phyloP scores from a whole-genome alignment of 2,113 vertebrate species.

The Panthera tigris region DNA sequence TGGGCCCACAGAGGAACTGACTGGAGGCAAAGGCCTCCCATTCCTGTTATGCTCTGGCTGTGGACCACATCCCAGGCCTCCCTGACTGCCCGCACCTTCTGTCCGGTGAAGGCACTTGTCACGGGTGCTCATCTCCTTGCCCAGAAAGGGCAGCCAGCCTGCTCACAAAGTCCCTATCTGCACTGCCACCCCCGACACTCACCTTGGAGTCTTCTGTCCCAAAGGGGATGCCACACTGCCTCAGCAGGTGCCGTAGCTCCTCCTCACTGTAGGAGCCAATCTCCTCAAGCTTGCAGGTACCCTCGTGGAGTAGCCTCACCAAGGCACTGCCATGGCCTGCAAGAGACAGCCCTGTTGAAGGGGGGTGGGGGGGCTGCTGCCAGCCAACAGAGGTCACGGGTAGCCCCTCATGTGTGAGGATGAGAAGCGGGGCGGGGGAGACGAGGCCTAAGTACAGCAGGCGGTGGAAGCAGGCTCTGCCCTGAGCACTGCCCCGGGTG shows the following conservation, averaged over 20 bases:
- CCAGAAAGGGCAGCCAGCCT: background rate
- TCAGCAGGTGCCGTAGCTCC: conserved; percentile 89
- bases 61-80: background rate
- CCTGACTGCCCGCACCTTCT: background rate
- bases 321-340: conserved; percentile 91
- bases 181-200: background rate
- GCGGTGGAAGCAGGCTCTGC: background rate
- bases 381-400: background rate
- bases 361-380: background rate
- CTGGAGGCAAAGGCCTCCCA: background rate
- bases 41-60: background rate
- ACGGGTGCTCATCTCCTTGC: too few species aligned
- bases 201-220: conserved; percentile 88
- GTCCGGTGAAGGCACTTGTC: background rate
- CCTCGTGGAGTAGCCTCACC: conserved; percentile 93
- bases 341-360: conserved; percentile 27
- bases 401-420: background rate
- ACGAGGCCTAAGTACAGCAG: background rate
- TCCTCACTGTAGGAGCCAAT: conserved; percentile 88
- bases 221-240: conserved; percentile 86
- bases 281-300: conserved; percentile 89
- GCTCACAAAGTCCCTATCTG: background rate
- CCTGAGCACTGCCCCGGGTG: background rate
- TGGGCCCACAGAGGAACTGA: background rate
- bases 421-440: background rate